Percentiles rank a stretch among this genome's conserved stretches.
Evolutionary conservation across 1,140 invertebrate genomes (phyloP).

Genomic region (Atta cephalotes): DNA sequence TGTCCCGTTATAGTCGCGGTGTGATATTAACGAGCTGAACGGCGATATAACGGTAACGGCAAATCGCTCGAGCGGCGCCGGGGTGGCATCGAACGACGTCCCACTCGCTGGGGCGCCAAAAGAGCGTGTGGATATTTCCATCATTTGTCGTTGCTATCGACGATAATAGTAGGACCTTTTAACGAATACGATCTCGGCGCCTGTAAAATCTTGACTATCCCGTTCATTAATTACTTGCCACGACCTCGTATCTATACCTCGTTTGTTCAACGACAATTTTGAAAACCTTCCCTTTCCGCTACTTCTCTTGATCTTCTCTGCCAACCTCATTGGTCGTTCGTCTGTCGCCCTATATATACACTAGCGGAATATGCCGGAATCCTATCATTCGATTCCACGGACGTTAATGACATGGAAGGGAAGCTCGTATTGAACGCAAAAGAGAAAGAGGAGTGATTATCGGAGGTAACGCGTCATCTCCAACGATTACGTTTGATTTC

Average conservation of each 20-base stretch:
- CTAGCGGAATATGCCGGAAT: conserved; percentile 3
- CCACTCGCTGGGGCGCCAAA: not conserved
- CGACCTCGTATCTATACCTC: conserved; percentile 50
- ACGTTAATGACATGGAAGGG: conserved; percentile 67
- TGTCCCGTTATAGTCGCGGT: not conserved
- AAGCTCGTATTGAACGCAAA: not conserved
- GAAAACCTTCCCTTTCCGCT: not conserved
- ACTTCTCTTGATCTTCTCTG: not conserved
- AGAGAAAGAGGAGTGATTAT: conserved; percentile 25
- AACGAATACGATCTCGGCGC: conserved; percentile 49
- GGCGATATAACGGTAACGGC: conserved; percentile 38
- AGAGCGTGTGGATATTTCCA: not conserved
- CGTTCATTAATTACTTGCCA: conserved; percentile 68
- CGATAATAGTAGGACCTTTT: conserved; percentile 42
- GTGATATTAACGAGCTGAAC: conserved; percentile 64
- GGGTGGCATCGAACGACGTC: not conserved
- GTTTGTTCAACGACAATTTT: conserved; percentile 60
- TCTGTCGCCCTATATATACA: not conserved
- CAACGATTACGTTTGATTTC: conserved; percentile 70
- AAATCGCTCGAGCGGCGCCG: conserved; percentile 57
- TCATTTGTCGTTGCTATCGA: not conserved
- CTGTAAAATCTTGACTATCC: conserved; percentile 66
- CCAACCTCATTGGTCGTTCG: not conserved
- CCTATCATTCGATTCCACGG: conserved; percentile 34
- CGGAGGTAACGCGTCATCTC: conserved; percentile 47